Evolutionary conservation across 2,113 vertebrate genomes (phyloP).

Genomic region (Rhinolophus sinicus): DNA sequence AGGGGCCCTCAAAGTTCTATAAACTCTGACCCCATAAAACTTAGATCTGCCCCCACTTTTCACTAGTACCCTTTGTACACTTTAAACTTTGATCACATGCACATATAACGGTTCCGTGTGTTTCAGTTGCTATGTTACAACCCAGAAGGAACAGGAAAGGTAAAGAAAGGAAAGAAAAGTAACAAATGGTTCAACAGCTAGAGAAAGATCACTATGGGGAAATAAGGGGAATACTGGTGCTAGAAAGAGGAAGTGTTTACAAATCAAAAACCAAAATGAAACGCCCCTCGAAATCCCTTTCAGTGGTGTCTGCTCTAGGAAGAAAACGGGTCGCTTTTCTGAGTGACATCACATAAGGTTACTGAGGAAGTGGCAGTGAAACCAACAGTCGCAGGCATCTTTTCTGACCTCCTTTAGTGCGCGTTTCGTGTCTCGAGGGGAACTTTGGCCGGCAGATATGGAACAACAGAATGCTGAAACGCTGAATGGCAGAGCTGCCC

Average conservation of each 20-base stretch:
- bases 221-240: not conserved
- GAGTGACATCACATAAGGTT: accelerated
- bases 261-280: not conserved
- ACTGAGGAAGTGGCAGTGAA: not conserved
- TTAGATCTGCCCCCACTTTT: not conserved
- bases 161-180: not conserved
- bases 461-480: not conserved
- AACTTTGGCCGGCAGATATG: not conserved
- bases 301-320: accelerated
- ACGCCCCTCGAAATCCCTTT: too few species aligned
- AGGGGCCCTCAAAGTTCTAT: not conserved
- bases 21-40: not conserved
- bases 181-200: not conserved
- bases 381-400: accelerated
- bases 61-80: not conserved
- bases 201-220: not conserved
- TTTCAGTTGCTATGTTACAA: not conserved
- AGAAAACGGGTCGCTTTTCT: not conserved
- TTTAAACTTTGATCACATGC: not conserved
- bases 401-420: not conserved
- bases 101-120: not conserved
- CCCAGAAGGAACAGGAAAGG: not conserved
- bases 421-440: accelerated
- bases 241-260: not conserved
- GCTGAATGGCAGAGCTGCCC: not conserved